Evolutionary conservation across 1,140 invertebrate species (phyloP).

Genomic region (Philotrypesis tridentata): DNA sequence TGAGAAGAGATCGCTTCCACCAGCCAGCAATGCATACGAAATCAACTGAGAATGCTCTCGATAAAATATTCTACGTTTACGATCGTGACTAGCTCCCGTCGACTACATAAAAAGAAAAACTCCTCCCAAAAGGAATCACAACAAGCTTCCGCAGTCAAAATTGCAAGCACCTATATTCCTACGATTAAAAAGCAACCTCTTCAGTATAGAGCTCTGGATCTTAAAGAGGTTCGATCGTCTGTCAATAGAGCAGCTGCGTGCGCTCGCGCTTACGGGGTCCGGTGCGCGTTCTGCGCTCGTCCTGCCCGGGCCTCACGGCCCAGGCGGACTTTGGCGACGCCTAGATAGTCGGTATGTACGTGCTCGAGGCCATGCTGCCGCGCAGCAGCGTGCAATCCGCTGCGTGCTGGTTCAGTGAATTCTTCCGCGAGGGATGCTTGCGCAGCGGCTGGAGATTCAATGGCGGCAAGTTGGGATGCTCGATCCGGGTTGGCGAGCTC

Average conservation of each 20-base stretch:
- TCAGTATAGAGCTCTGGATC: background rate
- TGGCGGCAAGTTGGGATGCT: conserved; percentile 85
- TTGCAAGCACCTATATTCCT: background rate
- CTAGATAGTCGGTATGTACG: conserved; percentile 70
- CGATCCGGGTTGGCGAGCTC: conserved; percentile 85
- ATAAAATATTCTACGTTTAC: background rate
- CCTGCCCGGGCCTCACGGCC: background rate
- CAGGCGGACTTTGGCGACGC: background rate
- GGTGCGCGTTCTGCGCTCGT: background rate
- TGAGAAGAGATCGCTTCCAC: background rate
- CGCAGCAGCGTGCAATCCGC: conserved; percentile 74
- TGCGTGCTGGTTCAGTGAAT: conserved; percentile 76
- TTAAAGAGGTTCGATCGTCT: background rate
- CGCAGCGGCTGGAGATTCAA: conserved; percentile 81
- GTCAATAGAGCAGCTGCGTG: background rate
- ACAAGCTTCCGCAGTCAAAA: background rate
- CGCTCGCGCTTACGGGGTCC: background rate
- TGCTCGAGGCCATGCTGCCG: conserved; percentile 63
- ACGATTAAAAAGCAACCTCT: background rate
- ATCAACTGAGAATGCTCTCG: background rate
- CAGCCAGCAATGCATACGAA: background rate
- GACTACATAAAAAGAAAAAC: background rate
- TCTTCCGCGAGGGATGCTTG: conserved; percentile 71
- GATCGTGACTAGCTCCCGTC: background rate
- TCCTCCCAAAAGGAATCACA: background rate